phyloP scores from a whole-genome alignment of 2,888 invertebrate species.

The Lamellibrachia columna region DNA sequence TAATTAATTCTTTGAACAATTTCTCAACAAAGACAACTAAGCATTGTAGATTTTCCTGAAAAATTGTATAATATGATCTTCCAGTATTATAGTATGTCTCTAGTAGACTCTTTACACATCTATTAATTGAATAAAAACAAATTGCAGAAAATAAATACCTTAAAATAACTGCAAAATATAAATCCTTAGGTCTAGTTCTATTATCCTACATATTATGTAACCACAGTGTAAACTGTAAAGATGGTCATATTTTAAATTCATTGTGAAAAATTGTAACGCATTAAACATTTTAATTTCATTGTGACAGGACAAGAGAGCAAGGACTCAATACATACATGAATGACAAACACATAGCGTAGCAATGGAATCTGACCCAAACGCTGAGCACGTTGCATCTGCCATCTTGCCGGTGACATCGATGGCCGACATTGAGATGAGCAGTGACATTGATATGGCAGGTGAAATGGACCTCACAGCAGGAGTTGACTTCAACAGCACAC shows the following conservation, averaged over 20 bases:
- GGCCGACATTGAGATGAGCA: not conserved
- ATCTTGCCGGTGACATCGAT: not conserved
- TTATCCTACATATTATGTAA: not conserved
- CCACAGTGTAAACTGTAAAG: not conserved
- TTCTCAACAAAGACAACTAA: no score
- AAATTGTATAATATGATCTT: no score
- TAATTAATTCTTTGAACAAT: no score
- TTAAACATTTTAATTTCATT: not conserved
- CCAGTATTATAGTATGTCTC: no score
- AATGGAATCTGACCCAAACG: not conserved
- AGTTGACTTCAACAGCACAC: not conserved
- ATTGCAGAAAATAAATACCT: not conserved
- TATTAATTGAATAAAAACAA: no score
- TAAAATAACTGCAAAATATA: not conserved
- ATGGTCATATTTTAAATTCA: not conserved
- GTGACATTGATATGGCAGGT: not conserved
- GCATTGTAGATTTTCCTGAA: no score
- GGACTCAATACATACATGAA: not conserved
- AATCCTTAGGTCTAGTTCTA: not conserved
- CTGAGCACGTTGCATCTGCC: not conserved
- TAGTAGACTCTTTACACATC: no score
- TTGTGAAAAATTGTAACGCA: not conserved
- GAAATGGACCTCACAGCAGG: not conserved
- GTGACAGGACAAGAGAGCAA: conserved; percentile 1
- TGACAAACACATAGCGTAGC: not conserved